phyloP scores from a whole-genome alignment of 92 coral and sea anemone species.

The Heteractis magnifica region DNA sequence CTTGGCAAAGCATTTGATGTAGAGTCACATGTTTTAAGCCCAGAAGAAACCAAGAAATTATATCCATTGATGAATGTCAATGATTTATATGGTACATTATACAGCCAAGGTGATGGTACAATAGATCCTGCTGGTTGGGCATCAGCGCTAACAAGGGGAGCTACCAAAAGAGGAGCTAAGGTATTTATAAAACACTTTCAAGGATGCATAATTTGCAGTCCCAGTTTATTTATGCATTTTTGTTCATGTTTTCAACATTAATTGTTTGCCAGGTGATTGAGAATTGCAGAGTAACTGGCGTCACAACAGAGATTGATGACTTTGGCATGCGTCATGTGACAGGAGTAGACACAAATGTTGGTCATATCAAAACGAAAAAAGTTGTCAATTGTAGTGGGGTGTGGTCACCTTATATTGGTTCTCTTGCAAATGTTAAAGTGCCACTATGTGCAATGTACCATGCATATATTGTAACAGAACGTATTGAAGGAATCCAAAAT shows the following conservation, averaged over 20 bases:
- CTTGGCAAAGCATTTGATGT: conserved; percentile 91
- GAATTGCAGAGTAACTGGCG: conserved; percentile 86
- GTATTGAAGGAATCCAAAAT: conserved; percentile 93
- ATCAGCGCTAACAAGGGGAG: conserved; percentile 81
- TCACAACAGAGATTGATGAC: conserved; percentile 83
- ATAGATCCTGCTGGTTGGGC: conserved; percentile 99
- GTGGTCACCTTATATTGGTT: conserved; percentile 95
- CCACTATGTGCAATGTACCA: conserved; percentile 95
- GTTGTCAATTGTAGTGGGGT: conserved; percentile 92
- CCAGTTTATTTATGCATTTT: neutral
- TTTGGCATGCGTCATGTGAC: conserved; percentile 79
- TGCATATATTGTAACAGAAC: conserved; percentile 92
- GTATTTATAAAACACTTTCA: conserved; percentile 22
- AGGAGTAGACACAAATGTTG: conserved; percentile 80
- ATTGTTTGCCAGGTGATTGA: conserved; percentile 66
- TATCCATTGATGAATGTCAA: conserved; percentile 90
- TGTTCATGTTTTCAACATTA: neutral
- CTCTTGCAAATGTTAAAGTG: conserved; percentile 77
- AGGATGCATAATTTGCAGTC: neutral
- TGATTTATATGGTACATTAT: conserved; percentile 90
- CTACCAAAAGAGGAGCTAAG: conserved; percentile 86
- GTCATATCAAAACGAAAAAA: conserved; percentile 75
- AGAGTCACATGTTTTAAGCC: conserved; percentile 85
- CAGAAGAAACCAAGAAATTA: conserved; percentile 82
- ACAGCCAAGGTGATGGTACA: conserved; percentile 99